A percentile compares a stretch with the other conserved stretches of the same genome.
Conservation (phyloP, 2,888 invertebrate genomes). For the Dichetophora obliterata region DNA sequence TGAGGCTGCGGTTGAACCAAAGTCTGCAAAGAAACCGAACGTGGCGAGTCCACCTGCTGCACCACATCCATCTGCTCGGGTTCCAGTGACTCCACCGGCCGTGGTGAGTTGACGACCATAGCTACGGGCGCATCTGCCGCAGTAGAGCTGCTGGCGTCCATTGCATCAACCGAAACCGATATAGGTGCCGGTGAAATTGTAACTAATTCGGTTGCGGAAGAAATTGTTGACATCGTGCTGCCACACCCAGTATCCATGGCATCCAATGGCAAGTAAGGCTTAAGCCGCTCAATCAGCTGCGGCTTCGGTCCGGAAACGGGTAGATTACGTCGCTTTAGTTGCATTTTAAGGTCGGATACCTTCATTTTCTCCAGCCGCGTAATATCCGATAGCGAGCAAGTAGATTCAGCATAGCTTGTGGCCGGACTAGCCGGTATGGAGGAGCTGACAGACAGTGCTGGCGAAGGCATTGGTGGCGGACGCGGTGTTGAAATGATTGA, state of each 20-base stretch:
- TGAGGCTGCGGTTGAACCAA: constrained; percentile 63
- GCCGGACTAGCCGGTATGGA: constrained; percentile 69
- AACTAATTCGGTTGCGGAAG: constrained; percentile 51
- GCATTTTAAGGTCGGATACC: constrained; percentile 93
- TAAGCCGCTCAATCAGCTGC: constrained; percentile 91
- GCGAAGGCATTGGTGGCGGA: constrained; percentile 71
- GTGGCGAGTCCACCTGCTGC: constrained; percentile 66
- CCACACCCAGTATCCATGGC: constrained; percentile 65
- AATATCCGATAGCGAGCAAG: constrained; percentile 62
- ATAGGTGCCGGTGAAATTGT: constrained; percentile 40
- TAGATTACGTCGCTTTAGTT: constrained; percentile 91
- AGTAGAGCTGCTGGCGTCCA: constrained; percentile 63
- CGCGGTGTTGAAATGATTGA: constrained; percentile 60
- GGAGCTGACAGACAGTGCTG: constrained; percentile 71
- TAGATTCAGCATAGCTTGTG: constrained; percentile 65
- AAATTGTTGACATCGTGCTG: constrained; percentile 60
- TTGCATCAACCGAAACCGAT: constrained; percentile 48
- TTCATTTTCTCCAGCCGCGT: constrained; percentile 94
- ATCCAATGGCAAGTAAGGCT: constrained; percentile 75
- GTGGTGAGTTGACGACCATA: constrained; percentile 62
- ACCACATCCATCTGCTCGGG: constrained; percentile 69
- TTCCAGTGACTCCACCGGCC: constrained; percentile 51
- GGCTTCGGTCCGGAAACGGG: constrained; percentile 98
- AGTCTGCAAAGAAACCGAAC: constrained; percentile 61
- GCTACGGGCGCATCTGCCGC: constrained; percentile 53